Evolutionary conservation across 2,888 invertebrate genomes (phyloP), one percentile per base, ranked within the genome.

Genomic region (Bhutanitis thaidina): DNA sequence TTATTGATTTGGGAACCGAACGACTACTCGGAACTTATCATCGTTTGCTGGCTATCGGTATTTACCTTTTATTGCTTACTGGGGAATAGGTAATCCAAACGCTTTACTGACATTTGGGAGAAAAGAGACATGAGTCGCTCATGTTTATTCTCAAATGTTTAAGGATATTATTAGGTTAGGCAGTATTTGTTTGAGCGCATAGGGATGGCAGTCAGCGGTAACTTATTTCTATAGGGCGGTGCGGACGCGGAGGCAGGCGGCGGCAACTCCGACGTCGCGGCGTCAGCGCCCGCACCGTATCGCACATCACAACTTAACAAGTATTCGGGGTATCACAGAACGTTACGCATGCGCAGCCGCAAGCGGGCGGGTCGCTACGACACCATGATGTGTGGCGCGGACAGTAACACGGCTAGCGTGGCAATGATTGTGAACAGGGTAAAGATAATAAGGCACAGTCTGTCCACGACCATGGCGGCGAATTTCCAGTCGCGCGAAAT

Each of bases 401-500:
- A 96, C 91, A 97, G 94, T 89, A 98, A 94, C 92, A 97, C 97
- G 92, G 97, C 97, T 92, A 97, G 94, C 90, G 97, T 97, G 90
- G 97, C 97, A 91, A 97, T 94, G 93, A 97, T 96, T 91, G 97
- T 97, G 94, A 97, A 97, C 92, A 97, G 94, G 91, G 97, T 97
- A 94, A 98, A 98, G 93, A 98, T 95, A 93, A 98, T 97, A 94
- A 98, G 96, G 95, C 98, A 98, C 93, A 98, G 94, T 93, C 98
- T 95, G 94, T 98, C 98, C 92, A 98, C 97, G 91, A 98, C 98
- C 97, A 98, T 98, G 90, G 98, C 98, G 90, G 98, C 98, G 92
- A 98, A 98, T 92, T 98, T 98, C 98, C 98, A 98, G 94, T 98
- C 98, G 92, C 96, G 96, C 88, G 97, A 95, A 86, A 97, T 93